Evolutionary conservation across 1,140 invertebrate species (phyloP).

Genomic region (Conus ventricosus): DNA sequence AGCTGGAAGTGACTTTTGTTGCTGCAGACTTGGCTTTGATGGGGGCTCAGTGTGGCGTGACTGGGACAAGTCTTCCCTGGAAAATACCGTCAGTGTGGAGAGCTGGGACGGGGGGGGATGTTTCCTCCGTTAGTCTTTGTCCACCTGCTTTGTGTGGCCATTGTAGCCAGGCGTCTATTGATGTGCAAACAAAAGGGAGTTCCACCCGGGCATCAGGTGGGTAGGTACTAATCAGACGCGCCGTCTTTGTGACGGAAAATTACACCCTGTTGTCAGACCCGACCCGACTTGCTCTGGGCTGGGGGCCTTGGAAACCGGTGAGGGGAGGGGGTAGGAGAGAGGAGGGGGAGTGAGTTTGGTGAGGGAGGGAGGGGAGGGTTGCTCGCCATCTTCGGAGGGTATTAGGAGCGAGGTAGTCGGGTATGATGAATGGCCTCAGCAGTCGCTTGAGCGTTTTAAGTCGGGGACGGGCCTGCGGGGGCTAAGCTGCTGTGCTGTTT

Average conservation of each 20-base stretch:
- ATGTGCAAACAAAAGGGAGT: background rate
- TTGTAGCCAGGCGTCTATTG: constrained; percentile 1
- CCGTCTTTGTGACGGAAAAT: constrained; percentile 21
- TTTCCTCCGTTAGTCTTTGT: constrained; percentile 16
- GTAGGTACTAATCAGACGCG: constrained; percentile 16
- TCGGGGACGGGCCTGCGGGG: background rate
- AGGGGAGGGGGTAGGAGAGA: no score
- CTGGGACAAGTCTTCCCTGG: background rate
- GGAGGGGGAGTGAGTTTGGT: background rate
- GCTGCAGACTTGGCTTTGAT: background rate
- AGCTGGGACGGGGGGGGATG: background rate
- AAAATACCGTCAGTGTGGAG: background rate
- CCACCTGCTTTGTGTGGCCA: background rate
- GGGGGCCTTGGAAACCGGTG: background rate
- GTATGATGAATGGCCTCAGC: constrained; percentile 29
- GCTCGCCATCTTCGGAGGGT: constrained; percentile 7
- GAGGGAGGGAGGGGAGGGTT: background rate
- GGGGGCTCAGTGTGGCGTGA: background rate
- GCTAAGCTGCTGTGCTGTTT: background rate
- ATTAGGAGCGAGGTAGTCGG: constrained; percentile 4
- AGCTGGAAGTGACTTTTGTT: background rate
- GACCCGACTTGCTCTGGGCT: background rate
- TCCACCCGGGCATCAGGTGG: background rate
- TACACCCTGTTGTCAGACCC: background rate
- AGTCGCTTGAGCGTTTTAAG: constrained; percentile 22